phyloP scores from a whole-genome alignment of 53 echinoderm and acorn worm genomes.

The Echinometra lucunter region DNA sequence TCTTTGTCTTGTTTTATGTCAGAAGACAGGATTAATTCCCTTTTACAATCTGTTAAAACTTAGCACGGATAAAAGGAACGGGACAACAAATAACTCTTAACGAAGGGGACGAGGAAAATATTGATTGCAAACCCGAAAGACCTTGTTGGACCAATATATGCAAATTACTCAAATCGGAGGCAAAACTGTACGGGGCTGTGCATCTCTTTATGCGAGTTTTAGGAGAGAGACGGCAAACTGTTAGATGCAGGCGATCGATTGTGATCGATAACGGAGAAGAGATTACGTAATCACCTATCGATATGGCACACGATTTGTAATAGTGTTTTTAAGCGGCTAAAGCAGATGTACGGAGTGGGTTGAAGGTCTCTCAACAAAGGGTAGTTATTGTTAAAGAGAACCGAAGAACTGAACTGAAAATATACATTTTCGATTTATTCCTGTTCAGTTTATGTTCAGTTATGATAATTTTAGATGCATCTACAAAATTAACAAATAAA shows the following conservation, averaged over 20 bases:
- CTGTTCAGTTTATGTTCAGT: neutral
- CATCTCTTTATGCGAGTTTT: neutral
- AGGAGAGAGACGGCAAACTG: neutral
- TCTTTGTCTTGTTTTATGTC: conserved; percentile 52
- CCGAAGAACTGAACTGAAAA: neutral
- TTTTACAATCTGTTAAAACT: conserved; percentile 60
- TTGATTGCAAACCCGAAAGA: conserved; percentile 50
- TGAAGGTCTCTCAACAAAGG: conserved; percentile 17
- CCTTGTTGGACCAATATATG: conserved; percentile 73
- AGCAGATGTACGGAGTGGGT: conserved; percentile 39
- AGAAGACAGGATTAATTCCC: conserved; percentile 27
- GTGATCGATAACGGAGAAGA: conserved; percentile 40
- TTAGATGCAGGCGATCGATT: conserved; percentile 19
- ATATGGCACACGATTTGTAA: conserved; percentile 66
- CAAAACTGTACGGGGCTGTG: neutral
- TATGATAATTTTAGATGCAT: neutral
- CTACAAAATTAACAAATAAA: neutral
- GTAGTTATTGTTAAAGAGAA: neutral
- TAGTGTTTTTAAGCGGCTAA: conserved; percentile 27
- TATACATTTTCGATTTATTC: neutral
- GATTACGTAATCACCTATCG: conserved; percentile 57
- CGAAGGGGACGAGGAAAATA: conserved; percentile 63
- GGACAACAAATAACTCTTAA: conserved; percentile 58
- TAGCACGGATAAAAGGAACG: conserved; percentile 25
- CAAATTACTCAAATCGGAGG: conserved; percentile 28